phyloP scores from a whole-genome alignment of 2,113 vertebrate genomes.

The Microcebus jonahi region DNA sequence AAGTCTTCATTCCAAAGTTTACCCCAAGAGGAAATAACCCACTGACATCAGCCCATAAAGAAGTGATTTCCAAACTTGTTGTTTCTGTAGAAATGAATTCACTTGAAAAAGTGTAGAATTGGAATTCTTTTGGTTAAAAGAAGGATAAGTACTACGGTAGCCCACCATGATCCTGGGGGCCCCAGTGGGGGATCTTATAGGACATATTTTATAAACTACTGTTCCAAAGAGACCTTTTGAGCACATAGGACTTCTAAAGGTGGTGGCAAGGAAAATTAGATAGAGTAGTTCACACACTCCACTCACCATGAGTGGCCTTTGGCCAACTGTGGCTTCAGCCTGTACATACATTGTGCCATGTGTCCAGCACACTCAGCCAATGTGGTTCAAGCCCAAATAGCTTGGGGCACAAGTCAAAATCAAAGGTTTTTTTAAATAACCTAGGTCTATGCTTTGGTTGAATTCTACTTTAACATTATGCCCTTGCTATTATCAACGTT shows the following conservation, averaged over 20 bases:
- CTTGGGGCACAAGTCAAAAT: not conserved
- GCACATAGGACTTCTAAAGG: not conserved
- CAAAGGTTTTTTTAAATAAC: not conserved
- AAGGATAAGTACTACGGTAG: not conserved
- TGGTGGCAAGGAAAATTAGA: not conserved
- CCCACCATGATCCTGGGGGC: rapidly evolving
- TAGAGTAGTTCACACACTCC: not conserved
- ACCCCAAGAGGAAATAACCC: slow-evolving; percentile 13
- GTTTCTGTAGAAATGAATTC: not conserved
- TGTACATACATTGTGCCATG: not conserved
- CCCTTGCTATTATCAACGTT: not conserved
- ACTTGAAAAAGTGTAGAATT: not conserved
- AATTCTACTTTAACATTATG: not conserved
- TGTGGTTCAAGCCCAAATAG: not conserved
- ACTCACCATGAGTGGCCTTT: not conserved
- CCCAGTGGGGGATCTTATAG: not conserved
- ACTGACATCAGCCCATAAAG: not conserved
- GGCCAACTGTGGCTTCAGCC: not conserved
- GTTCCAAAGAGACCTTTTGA: not conserved
- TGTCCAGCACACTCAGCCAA: not conserved
- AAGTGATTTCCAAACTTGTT: not conserved
- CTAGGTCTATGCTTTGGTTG: not conserved
- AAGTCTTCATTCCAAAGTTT: slow-evolving; percentile 22
- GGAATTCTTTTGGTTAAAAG: not conserved
- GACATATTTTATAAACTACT: not conserved